Conservation (phyloP, 2,797 vertebrate genomes). For the Mormyrops boulengeri region DNA sequence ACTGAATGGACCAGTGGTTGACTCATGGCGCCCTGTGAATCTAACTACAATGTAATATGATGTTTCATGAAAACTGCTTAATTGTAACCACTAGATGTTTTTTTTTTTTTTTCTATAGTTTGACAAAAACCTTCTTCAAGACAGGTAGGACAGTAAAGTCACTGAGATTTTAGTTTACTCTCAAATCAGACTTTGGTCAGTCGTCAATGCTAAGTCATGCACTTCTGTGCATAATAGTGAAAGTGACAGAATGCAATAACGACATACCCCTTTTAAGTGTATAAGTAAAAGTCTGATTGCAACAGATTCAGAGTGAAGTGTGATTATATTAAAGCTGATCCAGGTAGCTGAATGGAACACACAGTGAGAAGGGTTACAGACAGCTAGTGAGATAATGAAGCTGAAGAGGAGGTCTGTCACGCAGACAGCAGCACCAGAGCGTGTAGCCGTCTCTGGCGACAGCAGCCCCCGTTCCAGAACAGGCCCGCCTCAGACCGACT, state of each 20-base stretch:
- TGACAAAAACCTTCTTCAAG: not conserved
- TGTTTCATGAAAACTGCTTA: not conserved
- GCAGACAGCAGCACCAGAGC: not conserved
- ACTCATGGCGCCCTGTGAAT: not conserved
- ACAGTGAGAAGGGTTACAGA: not conserved
- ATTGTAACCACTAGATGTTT: not conserved
- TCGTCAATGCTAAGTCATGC: not conserved
- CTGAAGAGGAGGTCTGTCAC: not conserved
- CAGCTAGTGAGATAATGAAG: not conserved
- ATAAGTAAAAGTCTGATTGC: not conserved
- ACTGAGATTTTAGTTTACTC: not conserved
- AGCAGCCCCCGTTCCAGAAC: not conserved
- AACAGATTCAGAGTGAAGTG: not conserved
- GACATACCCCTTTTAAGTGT: not conserved
- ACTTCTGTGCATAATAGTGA: not conserved
- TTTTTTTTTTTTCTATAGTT: not conserved
- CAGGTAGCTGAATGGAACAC: not conserved
- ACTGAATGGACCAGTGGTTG: not conserved
- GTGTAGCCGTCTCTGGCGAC: not conserved
- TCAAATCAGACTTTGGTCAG: not conserved
- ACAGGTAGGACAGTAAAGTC: not conserved
- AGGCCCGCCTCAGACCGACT: constrained; percentile 60
- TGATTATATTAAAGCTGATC: not conserved
- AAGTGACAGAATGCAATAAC: not conserved
- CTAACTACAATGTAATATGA: not conserved